These are phyloP conservation scores for Salticus scenicus DNA, from an alignment of 2,888 invertebrate genomes.

Conservation along the genomic window DNA sequence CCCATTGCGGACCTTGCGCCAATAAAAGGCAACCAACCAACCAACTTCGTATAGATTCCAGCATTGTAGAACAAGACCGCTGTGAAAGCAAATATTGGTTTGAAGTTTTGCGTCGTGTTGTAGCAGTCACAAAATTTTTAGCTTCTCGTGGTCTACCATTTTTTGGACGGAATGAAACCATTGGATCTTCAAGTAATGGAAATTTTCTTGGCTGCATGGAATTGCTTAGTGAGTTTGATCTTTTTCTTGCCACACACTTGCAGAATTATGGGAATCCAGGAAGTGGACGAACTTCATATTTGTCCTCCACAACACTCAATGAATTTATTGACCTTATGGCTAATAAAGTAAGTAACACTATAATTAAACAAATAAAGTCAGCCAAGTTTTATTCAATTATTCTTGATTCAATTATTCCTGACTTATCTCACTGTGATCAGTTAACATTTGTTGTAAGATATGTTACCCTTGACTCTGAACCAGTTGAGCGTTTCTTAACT, in stretches of 20 bases:
- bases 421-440: slow-evolving; percentile 74
- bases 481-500: slow-evolving; percentile 73
- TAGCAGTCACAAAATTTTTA: slow-evolving; percentile 72
- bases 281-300: slow-evolving; percentile 73
- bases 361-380: slow-evolving; percentile 73
- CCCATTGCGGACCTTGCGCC: no score
- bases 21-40: no score
- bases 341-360: slow-evolving; percentile 72
- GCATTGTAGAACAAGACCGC: background rate
- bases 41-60: slow-evolving; percentile 12
- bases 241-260: slow-evolving; percentile 73
- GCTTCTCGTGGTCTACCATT: slow-evolving; percentile 73
- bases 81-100: slow-evolving; percentile 72
- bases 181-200: slow-evolving; percentile 72
- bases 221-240: slow-evolving; percentile 73
- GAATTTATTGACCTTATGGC: slow-evolving; percentile 74
- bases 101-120: slow-evolving; percentile 73
- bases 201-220: slow-evolving; percentile 73
- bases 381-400: slow-evolving; percentile 71
- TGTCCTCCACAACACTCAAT: slow-evolving; percentile 73
- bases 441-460: slow-evolving; percentile 74
- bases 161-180: slow-evolving; percentile 72
- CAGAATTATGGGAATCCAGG: slow-evolving; percentile 73
- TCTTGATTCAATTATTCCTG: slow-evolving; percentile 74
- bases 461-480: slow-evolving; percentile 71